These are phyloP conservation scores for Leptodirus hochenwartii DNA, from an alignment of 2,888 invertebrate genomes.

Conservation along the genomic window DNA sequence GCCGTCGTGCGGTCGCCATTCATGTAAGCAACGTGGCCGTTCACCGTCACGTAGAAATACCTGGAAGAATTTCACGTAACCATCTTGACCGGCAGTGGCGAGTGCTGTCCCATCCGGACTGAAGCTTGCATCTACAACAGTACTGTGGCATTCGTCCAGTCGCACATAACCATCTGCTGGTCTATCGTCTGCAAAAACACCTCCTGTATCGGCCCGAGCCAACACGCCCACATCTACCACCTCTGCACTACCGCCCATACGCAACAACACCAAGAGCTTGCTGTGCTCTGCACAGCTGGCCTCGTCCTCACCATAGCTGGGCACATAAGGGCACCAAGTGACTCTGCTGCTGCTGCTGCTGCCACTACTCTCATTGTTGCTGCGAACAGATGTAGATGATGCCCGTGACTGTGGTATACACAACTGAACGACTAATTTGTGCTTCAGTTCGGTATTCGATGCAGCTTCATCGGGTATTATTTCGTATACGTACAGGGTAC, in stretches of 20 bases:
- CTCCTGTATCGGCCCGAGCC: too few species aligned
- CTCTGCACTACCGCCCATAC: too few species aligned
- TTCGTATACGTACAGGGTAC: conserved; percentile 65
- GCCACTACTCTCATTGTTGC: conserved; percentile 6
- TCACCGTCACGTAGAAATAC: conserved; percentile 25
- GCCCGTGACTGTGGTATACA: too few species aligned
- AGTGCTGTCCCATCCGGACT: conserved; percentile 91
- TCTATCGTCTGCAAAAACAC: too few species aligned
- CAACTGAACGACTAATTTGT: conserved; percentile 9
- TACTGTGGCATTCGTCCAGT: conserved; percentile 38
- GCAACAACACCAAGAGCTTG: conserved; percentile 62
- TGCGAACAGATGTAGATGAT: too few species aligned
- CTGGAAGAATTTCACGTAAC: conserved; percentile 85
- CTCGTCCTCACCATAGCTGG: conserved; percentile 33
- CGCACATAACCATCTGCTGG: conserved; percentile 35
- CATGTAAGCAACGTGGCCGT: conserved; percentile 69
- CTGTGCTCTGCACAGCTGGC: conserved; percentile 50
- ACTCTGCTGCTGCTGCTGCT: conserved; percentile 28
- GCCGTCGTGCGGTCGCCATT: conserved; percentile 86
- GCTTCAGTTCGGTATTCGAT: conserved; percentile 30
- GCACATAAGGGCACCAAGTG: conserved; percentile 89
- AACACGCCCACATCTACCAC: too few species aligned
- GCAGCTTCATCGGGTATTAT: conserved; percentile 44
- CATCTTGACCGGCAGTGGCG: conserved; percentile 77
- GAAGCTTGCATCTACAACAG: conserved; percentile 72